Conservation (phyloP, 2,113 vertebrate species). For the Barbus barbus region DNA sequence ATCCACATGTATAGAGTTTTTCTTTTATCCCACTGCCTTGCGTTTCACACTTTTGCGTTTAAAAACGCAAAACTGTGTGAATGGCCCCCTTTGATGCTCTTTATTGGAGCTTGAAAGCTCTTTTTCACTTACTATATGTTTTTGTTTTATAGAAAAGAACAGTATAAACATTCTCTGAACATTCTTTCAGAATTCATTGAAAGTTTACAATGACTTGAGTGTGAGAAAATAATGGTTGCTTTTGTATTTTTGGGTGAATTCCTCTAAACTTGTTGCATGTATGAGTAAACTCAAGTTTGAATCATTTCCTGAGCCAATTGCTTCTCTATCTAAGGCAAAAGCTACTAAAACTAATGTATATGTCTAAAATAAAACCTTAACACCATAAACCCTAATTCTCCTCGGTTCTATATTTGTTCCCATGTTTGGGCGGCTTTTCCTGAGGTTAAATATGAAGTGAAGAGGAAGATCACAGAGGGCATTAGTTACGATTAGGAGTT, state of each 20-base stretch:
- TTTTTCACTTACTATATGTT: background rate
- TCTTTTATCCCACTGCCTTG: background rate
- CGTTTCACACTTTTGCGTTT: background rate
- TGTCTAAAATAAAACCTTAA: background rate
- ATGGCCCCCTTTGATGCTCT: background rate
- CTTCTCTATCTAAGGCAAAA: background rate
- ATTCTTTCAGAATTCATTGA: background rate
- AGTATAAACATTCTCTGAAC: background rate
- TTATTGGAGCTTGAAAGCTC: background rate
- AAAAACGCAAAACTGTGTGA: too few species aligned
- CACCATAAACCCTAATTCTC: background rate
- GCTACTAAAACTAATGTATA: background rate
- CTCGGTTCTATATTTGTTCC: background rate
- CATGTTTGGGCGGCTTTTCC: constrained; percentile 10
- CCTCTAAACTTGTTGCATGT: background rate
- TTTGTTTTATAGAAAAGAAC: background rate
- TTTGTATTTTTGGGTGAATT: background rate
- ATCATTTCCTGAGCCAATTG: background rate
- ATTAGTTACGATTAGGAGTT: constrained; percentile 47
- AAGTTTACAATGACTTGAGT: background rate
- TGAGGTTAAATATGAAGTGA: background rate
- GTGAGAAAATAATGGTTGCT: background rate
- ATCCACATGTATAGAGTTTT: too few species aligned
- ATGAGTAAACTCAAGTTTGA: background rate
- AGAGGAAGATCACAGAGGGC: constrained; percentile 7